Evolutionary conservation across 2,797 vertebrate species (phyloP).

Genomic region (Etheostoma perlongum): DNA sequence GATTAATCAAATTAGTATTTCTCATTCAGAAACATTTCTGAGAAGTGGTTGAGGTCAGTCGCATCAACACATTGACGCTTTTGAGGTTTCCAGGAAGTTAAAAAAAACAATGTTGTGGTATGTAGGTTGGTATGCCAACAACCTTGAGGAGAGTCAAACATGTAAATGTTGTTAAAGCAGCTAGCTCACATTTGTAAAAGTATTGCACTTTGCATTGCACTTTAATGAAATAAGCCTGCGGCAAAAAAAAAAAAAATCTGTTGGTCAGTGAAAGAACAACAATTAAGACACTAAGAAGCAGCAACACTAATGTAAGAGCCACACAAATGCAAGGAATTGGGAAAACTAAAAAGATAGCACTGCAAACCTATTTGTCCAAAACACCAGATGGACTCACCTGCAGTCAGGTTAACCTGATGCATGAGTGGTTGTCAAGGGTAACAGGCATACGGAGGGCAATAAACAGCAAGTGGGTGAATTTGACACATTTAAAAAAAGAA

Average conservation of each 20-base stretch:
- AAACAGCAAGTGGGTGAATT: conserved; percentile 26
- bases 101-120: neutral
- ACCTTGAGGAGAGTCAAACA: conserved; percentile 33
- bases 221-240: conserved; percentile 24
- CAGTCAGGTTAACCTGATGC: conserved; percentile 24
- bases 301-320: conserved; percentile 1
- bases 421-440: conserved; percentile 27
- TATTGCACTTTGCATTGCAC: conserved; percentile 54
- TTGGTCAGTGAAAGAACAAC: conserved; percentile 25
- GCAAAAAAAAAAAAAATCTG: conserved; percentile 12
- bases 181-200: conserved; percentile 31
- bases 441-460: conserved; percentile 40
- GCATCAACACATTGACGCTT: conserved; percentile 5
- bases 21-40: conserved; percentile 17
- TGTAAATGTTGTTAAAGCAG: conserved; percentile 15
- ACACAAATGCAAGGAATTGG: neutral
- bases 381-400: conserved; percentile 35
- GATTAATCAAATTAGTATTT: neutral
- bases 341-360: conserved; percentile 9
- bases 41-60: conserved; percentile 35
- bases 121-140: neutral
- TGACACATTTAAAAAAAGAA: conserved; percentile 35
- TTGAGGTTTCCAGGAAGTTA: conserved; percentile 6
- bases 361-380: conserved; percentile 15
- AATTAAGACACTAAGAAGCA: conserved; percentile 16